phyloP scores from a whole-genome alignment of 2,888 invertebrate species.

The Eretmocerus hayati region DNA sequence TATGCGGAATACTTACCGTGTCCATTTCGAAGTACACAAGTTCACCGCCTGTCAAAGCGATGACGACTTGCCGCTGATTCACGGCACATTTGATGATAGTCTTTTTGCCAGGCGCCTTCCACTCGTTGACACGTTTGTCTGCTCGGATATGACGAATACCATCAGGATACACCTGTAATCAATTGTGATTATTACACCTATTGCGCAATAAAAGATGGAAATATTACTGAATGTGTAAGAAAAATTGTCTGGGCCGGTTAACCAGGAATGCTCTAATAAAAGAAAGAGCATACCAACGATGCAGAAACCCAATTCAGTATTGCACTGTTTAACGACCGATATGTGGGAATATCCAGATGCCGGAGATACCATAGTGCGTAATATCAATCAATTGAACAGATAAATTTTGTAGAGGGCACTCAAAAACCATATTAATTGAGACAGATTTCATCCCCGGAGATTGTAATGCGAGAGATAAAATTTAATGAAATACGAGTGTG shows the following conservation, averaged over 20 bases:
- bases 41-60: constrained; percentile 94
- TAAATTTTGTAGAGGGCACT: too few species aligned
- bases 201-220: too few species aligned
- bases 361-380: constrained; percentile 46
- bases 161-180: constrained; percentile 81
- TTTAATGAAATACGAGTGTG: neutral
- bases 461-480: too few species aligned
- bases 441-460: too few species aligned
- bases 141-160: constrained; percentile 97
- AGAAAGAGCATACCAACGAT: constrained; percentile 41
- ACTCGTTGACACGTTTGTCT: constrained; percentile 97
- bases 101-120: constrained; percentile 97
- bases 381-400: neutral
- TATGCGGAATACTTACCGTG: constrained; percentile 63
- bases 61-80: constrained; percentile 96
- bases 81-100: constrained; percentile 97
- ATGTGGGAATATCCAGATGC: constrained; percentile 39
- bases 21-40: constrained; percentile 99
- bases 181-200: neutral
- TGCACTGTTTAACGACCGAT: constrained; percentile 42
- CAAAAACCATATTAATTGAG: too few species aligned
- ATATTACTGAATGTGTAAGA: constrained; percentile 9
- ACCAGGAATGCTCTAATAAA: constrained; percentile 37
- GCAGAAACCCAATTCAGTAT: constrained; percentile 35
- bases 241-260: constrained; percentile 32